Base-by-base conservation (phyloP, 2,888 invertebrate genomes). In the Amphipyra tragopoginis region DNA sequence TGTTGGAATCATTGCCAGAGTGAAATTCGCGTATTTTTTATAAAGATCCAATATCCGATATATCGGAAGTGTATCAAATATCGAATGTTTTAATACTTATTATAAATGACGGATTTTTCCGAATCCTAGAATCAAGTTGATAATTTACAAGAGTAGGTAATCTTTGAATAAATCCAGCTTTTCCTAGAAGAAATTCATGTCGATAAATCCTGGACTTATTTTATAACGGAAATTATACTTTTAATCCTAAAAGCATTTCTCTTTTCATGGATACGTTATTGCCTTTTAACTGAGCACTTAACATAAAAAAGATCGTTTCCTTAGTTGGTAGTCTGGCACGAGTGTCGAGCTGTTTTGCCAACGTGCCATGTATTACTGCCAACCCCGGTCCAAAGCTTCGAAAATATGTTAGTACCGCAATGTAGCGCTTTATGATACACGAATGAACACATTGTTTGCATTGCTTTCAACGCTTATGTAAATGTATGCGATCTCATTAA, bases 251-350 rank as follows among this genome's bases (percentile, higher is more conserved):
- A 67, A 72, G 65, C 55, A 38, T 51, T 58, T 67, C 49, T 38
- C 50, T 48, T 59, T 65, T 61, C 56, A 61, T 71, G 71, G 65
- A 69, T 73, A 72, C 54, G 34, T 60, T 49, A 73, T 61, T 58
- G 42, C 71, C 59, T 63, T 77, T 83, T 80, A 67, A 71, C 40
- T 67, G 73, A 62, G 70, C 77, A 74, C 76, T 79, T 74, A 79
- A 76, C 72, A 73, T 70, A 69, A 78, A 73, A 55, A 61, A 56
- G 61, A 70, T 66, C 73, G 64, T 80, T 77, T 74, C 69, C 69
- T 65, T 50, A 45, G 50, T 50, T 43, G 52, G 49, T 63, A 62
- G 61, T 71, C 65, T 53, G 51, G n/a, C 61, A 51, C 58, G 52
- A 54, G 56, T 54, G 58, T 54, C 43, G 51, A 38, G 14, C 34